Percentiles rank a stretch among this genome's conserved stretches.
Conservation (phyloP, 2,888 invertebrate genomes). For the Cheilosia soror region DNA sequence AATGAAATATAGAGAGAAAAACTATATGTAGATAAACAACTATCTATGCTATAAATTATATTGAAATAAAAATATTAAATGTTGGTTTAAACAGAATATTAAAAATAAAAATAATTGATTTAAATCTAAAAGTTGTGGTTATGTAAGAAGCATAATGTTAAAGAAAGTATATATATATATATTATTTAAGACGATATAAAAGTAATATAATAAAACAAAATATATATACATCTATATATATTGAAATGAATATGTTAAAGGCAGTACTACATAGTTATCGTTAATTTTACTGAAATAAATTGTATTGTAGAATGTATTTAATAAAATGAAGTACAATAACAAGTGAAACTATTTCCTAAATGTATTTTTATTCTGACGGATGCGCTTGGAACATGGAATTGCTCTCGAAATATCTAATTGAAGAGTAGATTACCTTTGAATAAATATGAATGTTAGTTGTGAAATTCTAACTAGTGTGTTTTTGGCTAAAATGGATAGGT, state of each 20-base stretch:
- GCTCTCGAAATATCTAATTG: too few relatives aligned
- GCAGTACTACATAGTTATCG: constrained; percentile 72
- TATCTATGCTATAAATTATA: constrained; percentile 63
- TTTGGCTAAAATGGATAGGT: too few relatives aligned
- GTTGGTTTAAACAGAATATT: constrained; percentile 57
- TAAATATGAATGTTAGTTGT: too few relatives aligned
- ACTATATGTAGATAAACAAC: constrained; percentile 52
- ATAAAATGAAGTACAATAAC: constrained; percentile 74
- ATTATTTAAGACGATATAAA: constrained; percentile 66
- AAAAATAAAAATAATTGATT: constrained; percentile 21
- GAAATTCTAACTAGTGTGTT: too few relatives aligned
- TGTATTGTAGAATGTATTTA: constrained; percentile 74
- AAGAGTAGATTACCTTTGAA: too few relatives aligned
- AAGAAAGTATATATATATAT: constrained; percentile 62
- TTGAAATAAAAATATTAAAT: constrained; percentile 66
- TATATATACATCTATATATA: constrained; percentile 35
- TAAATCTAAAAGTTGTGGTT: constrained; percentile 69
- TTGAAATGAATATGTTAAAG: constrained; percentile 61
- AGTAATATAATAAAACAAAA: constrained; percentile 32
- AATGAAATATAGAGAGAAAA: constrained; percentile 26
- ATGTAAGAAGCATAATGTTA: constrained; percentile 65
- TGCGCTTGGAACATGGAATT: too few relatives aligned
- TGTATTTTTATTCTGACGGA: neutral
- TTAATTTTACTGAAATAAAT: constrained; percentile 74
- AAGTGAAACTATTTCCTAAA: constrained; percentile 39